These are phyloP conservation scores for Atractosteus spatula DNA, from an alignment of 2,113 vertebrate species.

Conservation along the genomic window DNA sequence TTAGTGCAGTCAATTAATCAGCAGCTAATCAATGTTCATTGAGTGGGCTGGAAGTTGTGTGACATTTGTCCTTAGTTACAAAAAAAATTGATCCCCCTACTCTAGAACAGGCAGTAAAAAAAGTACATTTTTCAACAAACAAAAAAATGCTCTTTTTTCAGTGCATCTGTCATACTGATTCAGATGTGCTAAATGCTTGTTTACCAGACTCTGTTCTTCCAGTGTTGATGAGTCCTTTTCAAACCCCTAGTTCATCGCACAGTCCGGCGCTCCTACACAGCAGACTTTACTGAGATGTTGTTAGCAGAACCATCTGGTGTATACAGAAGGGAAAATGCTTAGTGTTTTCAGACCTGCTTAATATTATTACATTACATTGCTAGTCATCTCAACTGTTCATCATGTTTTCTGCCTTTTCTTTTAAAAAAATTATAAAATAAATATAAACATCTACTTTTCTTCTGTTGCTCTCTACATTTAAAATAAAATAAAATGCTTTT, in stretches of 20 bases:
- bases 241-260: constrained; percentile 9
- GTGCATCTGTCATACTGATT: constrained; percentile 16
- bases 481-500: too few species aligned
- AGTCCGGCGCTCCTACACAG: constrained; percentile 20
- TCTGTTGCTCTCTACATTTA: too few species aligned
- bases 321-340: constrained; percentile 14
- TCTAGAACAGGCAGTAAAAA: too few species aligned
- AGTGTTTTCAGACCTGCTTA: neutral
- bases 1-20: too few species aligned
- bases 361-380: neutral
- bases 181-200: neutral
- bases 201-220: constrained; percentile 6
- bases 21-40: too few species aligned
- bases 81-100: too few species aligned
- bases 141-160: constrained; percentile 15
- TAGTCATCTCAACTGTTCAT: constrained; percentile 1
- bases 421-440: too few species aligned
- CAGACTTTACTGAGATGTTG: constrained; percentile 17
- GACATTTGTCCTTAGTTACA: too few species aligned
- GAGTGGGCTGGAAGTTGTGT: too few species aligned
- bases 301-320: constrained; percentile 28
- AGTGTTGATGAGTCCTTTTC: constrained; percentile 7
- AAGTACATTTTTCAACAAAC: neutral
- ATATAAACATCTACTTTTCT: too few species aligned
- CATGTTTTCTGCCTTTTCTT: too few species aligned